Evolutionary conservation across 2,113 vertebrate genomes (phyloP).

Genomic region (Ibidorhyncha struthersii): DNA sequence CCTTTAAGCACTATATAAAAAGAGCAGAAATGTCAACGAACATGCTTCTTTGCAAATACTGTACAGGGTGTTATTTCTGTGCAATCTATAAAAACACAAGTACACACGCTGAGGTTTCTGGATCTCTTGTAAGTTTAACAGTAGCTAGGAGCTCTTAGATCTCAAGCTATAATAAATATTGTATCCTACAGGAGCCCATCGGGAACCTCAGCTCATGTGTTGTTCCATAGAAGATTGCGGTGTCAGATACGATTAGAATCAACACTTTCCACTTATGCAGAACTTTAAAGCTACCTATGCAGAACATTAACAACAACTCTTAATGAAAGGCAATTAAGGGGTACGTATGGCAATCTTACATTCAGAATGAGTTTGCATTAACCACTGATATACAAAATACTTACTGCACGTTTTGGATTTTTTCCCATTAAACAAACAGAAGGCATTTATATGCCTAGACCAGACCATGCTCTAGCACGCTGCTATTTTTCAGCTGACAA

Average conservation of each 20-base stretch:
- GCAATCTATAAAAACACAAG: slow-evolving; percentile 54
- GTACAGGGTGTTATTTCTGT: slow-evolving; percentile 13
- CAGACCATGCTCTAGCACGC: neutral
- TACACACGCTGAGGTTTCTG: slow-evolving; percentile 43
- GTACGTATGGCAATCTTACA: neutral
- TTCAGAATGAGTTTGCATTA: neutral
- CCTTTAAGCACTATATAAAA: neutral
- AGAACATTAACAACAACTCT: slow-evolving; percentile 33
- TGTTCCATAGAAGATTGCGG: slow-evolving; percentile 71
- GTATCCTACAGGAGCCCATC: slow-evolving; percentile 61
- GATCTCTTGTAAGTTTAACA: slow-evolving; percentile 64
- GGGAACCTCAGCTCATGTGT: slow-evolving; percentile 70
- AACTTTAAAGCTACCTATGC: slow-evolving; percentile 59
- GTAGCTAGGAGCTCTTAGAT: slow-evolving; percentile 73
- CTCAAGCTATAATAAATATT: slow-evolving; percentile 77
- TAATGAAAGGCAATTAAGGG: slow-evolving; percentile 12
- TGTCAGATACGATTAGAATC: slow-evolving; percentile 78
- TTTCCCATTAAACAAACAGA: neutral
- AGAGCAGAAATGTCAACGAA: slow-evolving; percentile 10
- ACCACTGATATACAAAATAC: neutral
- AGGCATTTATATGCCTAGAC: neutral
- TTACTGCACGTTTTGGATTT: neutral
- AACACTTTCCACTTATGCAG: slow-evolving; percentile 65
- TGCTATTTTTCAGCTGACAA: slow-evolving; percentile 14
- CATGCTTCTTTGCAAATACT: neutral